phyloP scores from a whole-genome alignment of 2,797 vertebrate species.

The Vipera ursinii region DNA sequence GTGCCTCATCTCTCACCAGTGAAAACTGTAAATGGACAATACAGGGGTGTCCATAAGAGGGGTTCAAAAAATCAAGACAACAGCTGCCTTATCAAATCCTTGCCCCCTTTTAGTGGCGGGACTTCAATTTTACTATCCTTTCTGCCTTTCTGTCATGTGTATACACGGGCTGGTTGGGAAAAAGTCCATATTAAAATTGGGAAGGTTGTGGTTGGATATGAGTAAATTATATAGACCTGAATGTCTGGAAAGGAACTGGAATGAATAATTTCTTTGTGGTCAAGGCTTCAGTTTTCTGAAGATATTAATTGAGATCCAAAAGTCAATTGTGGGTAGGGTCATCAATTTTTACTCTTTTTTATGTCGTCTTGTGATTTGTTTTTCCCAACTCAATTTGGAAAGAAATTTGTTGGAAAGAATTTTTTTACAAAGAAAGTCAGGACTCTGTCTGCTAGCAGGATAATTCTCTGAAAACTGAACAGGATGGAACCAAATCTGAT shows the following conservation, averaged over 20 bases:
- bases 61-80: background rate
- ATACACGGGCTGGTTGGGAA: too few species aligned
- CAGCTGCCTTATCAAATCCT: background rate
- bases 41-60: background rate
- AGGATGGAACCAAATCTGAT: background rate
- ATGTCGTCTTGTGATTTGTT: background rate
- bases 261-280: background rate
- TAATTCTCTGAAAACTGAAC: background rate
- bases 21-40: background rate
- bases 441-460: background rate
- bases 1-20: constrained; percentile 1
- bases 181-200: background rate
- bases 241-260: background rate
- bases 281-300: background rate
- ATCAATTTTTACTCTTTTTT: too few species aligned
- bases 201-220: background rate
- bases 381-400: background rate
- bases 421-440: background rate
- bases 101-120: background rate
- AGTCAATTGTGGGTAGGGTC: background rate
- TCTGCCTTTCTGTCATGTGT: too few species aligned
- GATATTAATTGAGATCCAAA: background rate
- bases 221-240: background rate
- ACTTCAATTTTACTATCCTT: background rate
- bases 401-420: background rate